phyloP scores from a whole-genome alignment of 2,797 vertebrate genomes.

The Gymnopithys bicolor region DNA sequence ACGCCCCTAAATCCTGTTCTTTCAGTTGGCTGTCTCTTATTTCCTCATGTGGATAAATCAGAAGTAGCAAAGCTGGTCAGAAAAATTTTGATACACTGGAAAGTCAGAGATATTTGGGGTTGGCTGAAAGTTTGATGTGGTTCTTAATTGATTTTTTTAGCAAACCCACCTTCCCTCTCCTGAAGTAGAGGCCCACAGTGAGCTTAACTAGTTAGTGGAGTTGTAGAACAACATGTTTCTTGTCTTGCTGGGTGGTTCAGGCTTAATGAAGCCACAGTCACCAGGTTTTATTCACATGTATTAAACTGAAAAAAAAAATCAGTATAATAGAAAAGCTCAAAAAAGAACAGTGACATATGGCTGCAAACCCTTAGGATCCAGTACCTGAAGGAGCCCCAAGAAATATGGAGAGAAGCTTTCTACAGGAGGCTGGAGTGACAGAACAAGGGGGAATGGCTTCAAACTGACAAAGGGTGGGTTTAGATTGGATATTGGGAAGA shows the following conservation, averaged over 20 bases:
- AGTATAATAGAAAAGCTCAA: not conserved
- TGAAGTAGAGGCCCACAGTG: not conserved
- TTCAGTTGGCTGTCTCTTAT: not conserved
- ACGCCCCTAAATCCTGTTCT: not conserved
- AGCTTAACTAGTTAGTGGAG: not conserved
- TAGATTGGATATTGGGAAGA: not conserved
- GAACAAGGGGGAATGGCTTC: not conserved
- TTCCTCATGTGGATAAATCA: not conserved
- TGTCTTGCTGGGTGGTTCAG: not conserved
- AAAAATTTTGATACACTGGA: not conserved
- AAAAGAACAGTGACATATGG: not conserved
- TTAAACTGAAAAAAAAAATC: not conserved
- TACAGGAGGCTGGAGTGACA: not conserved
- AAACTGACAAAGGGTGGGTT: not conserved
- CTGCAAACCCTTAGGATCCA: not conserved
- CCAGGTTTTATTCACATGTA: not conserved
- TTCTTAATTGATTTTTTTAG: not conserved
- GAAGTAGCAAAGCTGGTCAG: not conserved
- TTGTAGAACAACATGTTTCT: not conserved
- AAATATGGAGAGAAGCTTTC: not conserved
- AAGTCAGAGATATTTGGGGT: not conserved
- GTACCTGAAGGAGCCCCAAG: fast-evolving
- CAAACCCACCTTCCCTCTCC: not conserved
- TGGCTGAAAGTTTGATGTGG: not conserved
- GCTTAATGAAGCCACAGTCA: not conserved